Percentiles rank a stretch among this genome's conserved stretches.
These are phyloP conservation scores for Enteromius fasciolatus DNA, from an alignment of 2,797 vertebrate genomes.

Conservation along the genomic window DNA sequence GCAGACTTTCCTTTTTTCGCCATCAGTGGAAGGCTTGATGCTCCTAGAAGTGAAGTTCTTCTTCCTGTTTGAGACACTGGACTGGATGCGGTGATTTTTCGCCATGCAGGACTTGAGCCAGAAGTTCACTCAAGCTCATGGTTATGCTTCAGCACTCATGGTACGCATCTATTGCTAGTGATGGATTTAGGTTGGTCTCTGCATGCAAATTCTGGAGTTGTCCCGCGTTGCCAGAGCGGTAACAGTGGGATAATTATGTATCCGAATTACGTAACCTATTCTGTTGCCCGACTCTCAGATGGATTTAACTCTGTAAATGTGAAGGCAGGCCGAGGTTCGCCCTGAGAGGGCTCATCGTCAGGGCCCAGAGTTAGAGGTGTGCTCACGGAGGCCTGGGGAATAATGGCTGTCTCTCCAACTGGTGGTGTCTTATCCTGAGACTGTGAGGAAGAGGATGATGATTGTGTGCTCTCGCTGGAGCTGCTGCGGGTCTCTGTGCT, in stretches of 20 bases:
- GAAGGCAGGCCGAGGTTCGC: constrained; percentile 77
- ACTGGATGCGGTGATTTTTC: constrained; percentile 25
- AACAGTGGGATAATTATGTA: constrained; percentile 39
- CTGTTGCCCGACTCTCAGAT: constrained; percentile 63
- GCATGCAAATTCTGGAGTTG: constrained; percentile 68
- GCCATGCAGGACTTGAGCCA: constrained; percentile 31
- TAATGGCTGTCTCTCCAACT: constrained; percentile 66
- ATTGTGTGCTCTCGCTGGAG: constrained; percentile 95
- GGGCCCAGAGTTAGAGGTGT: constrained; percentile 64
- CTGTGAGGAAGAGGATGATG: constrained; percentile 91
- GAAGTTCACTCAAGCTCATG: constrained; percentile 8
- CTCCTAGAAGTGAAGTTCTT: constrained; percentile 36
- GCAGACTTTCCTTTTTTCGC: constrained; percentile 20
- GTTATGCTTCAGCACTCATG: constrained; percentile 52
- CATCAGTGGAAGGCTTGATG: constrained; percentile 33
- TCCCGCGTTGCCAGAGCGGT: constrained; percentile 65
- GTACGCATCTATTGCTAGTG: constrained; percentile 60
- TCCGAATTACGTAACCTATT: constrained; percentile 30
- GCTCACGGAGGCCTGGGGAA: constrained; percentile 74
- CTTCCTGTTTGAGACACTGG: constrained; percentile 18
- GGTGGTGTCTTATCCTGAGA: constrained; percentile 87
- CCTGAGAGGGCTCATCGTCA: constrained; percentile 55
- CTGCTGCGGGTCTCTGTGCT: constrained; percentile 98
- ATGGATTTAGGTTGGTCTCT: constrained; percentile 54
- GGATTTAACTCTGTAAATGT: constrained; percentile 81